phyloP scores from a whole-genome alignment of 1,140 invertebrate genomes.

The Helicoverpa armigera region DNA sequence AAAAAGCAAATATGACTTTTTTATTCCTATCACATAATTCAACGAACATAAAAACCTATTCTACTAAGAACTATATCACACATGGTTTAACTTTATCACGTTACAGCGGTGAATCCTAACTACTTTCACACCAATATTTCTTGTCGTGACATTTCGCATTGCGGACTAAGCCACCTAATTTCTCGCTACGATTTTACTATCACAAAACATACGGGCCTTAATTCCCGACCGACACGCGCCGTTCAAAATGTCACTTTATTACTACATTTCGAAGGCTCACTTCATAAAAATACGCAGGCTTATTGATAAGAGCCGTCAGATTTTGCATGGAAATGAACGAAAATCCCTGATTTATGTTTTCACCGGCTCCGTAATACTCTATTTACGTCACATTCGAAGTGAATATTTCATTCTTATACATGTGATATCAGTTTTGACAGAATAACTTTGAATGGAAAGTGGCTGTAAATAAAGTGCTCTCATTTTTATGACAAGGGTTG shows the following conservation, averaged over 20 bases:
- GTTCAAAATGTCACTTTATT: not conserved
- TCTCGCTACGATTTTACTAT: conserved; percentile 2
- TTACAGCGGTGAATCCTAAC: not conserved
- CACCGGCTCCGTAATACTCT: not conserved
- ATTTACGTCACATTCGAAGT: not conserved
- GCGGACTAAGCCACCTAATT: conserved; percentile 11
- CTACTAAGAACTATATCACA: not conserved
- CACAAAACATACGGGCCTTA: not conserved
- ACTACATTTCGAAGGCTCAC: not conserved
- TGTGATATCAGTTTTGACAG: not conserved
- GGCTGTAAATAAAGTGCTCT: not conserved
- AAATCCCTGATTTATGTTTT: conserved; percentile 22
- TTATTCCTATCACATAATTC: too few species aligned
- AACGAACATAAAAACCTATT: not conserved
- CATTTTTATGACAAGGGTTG: too few species aligned
- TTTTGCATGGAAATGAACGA: not conserved
- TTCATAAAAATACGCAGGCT: not conserved
- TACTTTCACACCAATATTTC: conserved; percentile 12
- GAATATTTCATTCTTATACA: conserved; percentile 20
- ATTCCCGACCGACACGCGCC: not conserved
- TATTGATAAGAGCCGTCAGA: conserved; percentile 8
- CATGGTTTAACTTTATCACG: conserved; percentile 3
- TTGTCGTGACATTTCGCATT: conserved; percentile 35
- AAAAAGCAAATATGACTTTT: too few species aligned
- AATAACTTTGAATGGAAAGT: conserved; percentile 23